phyloP scores from a whole-genome alignment of 2,888 invertebrate genomes.

The Hirudinaria manillensis region DNA sequence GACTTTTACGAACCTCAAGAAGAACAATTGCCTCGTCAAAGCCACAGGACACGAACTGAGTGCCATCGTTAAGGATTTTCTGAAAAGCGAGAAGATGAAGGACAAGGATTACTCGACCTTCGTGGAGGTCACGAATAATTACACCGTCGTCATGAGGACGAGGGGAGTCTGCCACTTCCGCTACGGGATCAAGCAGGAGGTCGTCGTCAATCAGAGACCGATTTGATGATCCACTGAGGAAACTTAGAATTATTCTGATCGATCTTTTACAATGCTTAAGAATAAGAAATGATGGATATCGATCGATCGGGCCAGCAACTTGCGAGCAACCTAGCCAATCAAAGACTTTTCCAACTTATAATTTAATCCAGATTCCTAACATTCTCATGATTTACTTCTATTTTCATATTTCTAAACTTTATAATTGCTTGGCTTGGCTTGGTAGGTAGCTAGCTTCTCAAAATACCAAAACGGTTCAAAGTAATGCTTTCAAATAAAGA shows the following conservation, averaged over 20 bases:
- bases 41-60: slow-evolving; percentile 37
- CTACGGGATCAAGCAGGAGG: slow-evolving; percentile 42
- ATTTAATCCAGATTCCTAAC: too few species aligned
- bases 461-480: too few species aligned
- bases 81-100: slow-evolving; percentile 34
- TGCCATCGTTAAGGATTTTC: slow-evolving; percentile 32
- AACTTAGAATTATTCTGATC: neutral
- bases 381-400: too few species aligned
- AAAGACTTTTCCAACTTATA: too few species aligned
- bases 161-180: slow-evolving; percentile 40
- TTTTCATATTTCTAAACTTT: too few species aligned
- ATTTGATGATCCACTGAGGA: neutral
- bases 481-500: too few species aligned
- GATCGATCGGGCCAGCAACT: too few species aligned
- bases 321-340: too few species aligned
- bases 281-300: slow-evolving; percentile 5
- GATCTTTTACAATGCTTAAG: neutral
- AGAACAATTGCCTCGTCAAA: slow-evolving; percentile 40
- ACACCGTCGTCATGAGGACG: slow-evolving; percentile 33
- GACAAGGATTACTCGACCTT: slow-evolving; percentile 17
- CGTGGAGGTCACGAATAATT: slow-evolving; percentile 15
- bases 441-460: too few species aligned
- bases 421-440: too few species aligned
- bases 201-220: slow-evolving; percentile 35
- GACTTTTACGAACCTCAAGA: slow-evolving; percentile 39